Base-by-base conservation (phyloP, 2,797 vertebrate genomes). In the Lagorchestes hirsutus region DNA sequence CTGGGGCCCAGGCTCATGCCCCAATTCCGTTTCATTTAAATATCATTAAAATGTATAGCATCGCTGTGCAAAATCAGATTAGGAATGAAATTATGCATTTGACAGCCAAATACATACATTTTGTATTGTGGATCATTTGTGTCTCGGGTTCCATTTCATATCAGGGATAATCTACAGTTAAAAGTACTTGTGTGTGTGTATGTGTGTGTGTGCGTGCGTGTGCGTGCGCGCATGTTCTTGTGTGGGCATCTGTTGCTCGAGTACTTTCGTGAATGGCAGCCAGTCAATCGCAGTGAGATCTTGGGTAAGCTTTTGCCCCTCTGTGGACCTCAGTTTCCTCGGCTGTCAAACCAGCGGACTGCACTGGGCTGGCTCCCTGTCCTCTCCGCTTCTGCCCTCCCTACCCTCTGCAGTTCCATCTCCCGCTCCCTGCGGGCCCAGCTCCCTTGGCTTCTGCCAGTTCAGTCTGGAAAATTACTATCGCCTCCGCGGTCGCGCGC, bases 381-480 rank as follows among this genome's bases (percentile, higher is more conserved):
- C 87, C 31, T 29, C n/a, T 56, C 28, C 0, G 14, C 46, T 14
- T 29, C 16, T 57, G 0, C 92, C 91, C 18, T 0, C 62, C 46
- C 3, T 18, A 27, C 54, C 9, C 16, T 14, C 54, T 0, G 54
- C 54, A 50, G n/a, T 16, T 54, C 95, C 28, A 9, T 27, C 50
- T 92, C 52, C 58, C 0, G 50, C 6, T 18, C 93, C 27, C 94
- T 34, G 34, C 0, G 31, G 28, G 31, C 54, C 74, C 55, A 6
- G 54, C 13, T 55, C 10, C 54, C 31, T 9, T 31, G 52, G 55
- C 82, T 59, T 55, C 90, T 50, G 59, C 56, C 0, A 46, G 91
- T 27, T 94, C 93, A 96, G 40, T 96, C 97, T 94, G 93, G 74
- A 87, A 87, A 87, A 87, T 46, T 87, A 46, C 74, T 50, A n/a